Evolutionary conservation across 2,888 invertebrate species (phyloP).

Genomic region (Psylliodes chrysocephalus): DNA sequence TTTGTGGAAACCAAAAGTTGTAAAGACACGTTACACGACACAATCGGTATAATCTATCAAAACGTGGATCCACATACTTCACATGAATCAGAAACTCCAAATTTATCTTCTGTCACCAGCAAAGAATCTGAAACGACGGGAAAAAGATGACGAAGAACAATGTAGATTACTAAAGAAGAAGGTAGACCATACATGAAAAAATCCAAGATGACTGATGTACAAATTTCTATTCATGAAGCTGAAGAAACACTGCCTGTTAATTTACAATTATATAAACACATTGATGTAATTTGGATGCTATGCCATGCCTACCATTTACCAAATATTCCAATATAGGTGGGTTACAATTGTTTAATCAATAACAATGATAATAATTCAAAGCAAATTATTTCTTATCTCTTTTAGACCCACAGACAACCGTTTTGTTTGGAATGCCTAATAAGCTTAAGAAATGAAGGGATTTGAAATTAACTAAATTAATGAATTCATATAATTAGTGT

Average conservation of each 20-base stretch:
- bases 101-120: constrained; percentile 32
- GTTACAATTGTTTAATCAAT: constrained; percentile 12
- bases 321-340: constrained; percentile 11
- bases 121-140: constrained; percentile 23
- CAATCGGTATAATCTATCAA: constrained; percentile 12
- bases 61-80: constrained; percentile 30
- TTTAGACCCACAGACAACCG: no score
- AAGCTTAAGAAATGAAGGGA: no score
- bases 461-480: no score
- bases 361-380: constrained; percentile 3
- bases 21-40: constrained; percentile 33
- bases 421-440: no score
- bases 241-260: constrained; percentile 36
- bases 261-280: constrained; percentile 3
- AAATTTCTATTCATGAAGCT: constrained; percentile 40
- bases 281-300: constrained; percentile 12
- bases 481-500: no score
- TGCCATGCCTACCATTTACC: constrained; percentile 11
- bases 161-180: constrained; percentile 43
- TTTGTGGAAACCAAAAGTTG: constrained; percentile 38
- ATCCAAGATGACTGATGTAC: constrained; percentile 44
- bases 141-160: constrained; percentile 45
- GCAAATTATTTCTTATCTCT: constrained; percentile 21
- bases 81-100: constrained; percentile 37
- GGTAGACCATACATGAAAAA: constrained; percentile 44